A percentile compares a stretch with the other conserved stretches of the same genome.
phyloP scores from a whole-genome alignment of 2,113 vertebrate genomes.

The Pipa parva region DNA sequence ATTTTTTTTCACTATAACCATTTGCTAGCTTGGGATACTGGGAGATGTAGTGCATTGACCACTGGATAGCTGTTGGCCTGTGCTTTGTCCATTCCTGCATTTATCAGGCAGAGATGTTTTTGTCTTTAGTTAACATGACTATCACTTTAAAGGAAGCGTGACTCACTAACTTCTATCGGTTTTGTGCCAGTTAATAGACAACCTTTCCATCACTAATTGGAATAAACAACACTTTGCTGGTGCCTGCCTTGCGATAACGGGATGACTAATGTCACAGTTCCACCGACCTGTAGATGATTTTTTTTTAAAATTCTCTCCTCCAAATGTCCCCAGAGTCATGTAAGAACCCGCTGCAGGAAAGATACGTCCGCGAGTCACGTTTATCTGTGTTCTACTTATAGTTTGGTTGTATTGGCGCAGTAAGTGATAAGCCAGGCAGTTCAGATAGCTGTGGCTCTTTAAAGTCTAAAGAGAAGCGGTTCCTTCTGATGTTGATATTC shows the following conservation, averaged over 20 bases:
- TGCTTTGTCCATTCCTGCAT: no score
- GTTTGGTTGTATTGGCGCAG: constrained; percentile 62
- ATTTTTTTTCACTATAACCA: no score
- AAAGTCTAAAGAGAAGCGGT: constrained; percentile 79
- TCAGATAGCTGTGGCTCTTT: constrained; percentile 84
- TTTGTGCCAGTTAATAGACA: constrained; percentile 26
- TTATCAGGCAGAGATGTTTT: no score
- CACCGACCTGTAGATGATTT: constrained; percentile 11
- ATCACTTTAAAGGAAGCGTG: constrained; percentile 14
- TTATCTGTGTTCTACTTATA: constrained; percentile 70
- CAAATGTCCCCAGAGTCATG: constrained; percentile 8
- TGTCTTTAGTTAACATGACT: neutral
- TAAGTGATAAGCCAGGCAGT: constrained; percentile 80
- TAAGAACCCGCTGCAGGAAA: neutral
- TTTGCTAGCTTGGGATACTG: no score
- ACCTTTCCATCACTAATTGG: constrained; percentile 30
- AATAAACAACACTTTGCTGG: constrained; percentile 24
- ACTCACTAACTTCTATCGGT: constrained; percentile 7
- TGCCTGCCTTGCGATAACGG: constrained; percentile 20
- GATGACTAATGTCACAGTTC: constrained; percentile 31
- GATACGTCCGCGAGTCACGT: constrained; percentile 42
- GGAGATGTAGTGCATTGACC: no score
- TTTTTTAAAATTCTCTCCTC: constrained; percentile 33
- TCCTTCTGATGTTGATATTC: constrained; percentile 82
- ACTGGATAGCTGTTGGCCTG: no score